Evolutionary conservation across 2,797 vertebrate genomes (phyloP).

Genomic region (Spatula clypeata): DNA sequence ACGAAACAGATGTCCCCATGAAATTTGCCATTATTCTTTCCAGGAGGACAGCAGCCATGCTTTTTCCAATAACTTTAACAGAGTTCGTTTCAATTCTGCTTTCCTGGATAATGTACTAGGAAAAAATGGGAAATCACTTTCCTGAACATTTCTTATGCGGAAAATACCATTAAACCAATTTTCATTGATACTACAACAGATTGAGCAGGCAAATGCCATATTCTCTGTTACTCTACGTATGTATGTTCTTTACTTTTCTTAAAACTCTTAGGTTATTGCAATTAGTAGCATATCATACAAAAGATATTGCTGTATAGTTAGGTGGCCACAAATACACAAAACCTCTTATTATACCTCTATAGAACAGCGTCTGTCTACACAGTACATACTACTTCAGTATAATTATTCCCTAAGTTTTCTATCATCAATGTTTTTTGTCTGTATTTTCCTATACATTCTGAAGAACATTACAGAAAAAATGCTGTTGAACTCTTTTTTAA

Average conservation of each 20-base stretch:
- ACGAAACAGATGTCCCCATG: slow-evolving; percentile 9
- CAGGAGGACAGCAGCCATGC: slow-evolving; percentile 29
- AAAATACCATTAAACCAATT: slow-evolving; percentile 43
- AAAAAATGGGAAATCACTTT: slow-evolving; percentile 51
- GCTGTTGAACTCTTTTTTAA: background rate
- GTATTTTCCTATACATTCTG: background rate
- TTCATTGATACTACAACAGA: background rate
- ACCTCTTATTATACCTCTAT: accelerated
- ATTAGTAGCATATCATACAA: background rate
- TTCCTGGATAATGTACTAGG: slow-evolving; percentile 52
- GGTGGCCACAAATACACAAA: background rate
- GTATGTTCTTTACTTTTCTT: background rate
- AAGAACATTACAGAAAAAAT: background rate
- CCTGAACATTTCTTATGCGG: background rate
- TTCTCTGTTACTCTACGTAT: background rate
- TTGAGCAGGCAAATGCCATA: background rate
- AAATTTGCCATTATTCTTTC: slow-evolving; percentile 67
- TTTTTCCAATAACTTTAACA: slow-evolving; percentile 62
- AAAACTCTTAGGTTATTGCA: background rate
- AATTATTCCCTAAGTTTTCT: background rate
- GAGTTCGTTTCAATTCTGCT: slow-evolving; percentile 32
- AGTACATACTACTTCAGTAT: background rate
- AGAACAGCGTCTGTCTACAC: background rate
- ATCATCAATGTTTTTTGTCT: background rate
- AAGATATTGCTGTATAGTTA: background rate